Evolutionary conservation across 2,797 vertebrate genomes (phyloP), one percentile per base, ranked within the genome.

Genomic region (Manis javanica): DNA sequence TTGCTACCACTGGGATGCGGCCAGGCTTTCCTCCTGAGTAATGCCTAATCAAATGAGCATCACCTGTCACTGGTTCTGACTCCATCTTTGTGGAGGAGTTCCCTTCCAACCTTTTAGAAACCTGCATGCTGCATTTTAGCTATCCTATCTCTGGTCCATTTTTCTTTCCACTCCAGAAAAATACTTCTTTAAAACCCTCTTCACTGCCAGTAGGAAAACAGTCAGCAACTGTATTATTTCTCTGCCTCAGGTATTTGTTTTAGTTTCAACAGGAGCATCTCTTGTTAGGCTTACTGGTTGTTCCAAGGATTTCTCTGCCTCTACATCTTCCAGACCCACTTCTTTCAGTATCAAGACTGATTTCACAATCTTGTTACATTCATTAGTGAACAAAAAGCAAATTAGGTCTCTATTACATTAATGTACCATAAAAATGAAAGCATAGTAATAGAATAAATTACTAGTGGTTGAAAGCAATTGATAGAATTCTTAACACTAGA

Each of bases 371-470:
- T 77, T 77, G 8, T 63, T 90, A 66, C 29, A 49, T 15, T 91
- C 51, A 61, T 46, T 90, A 53, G 2, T 46, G n/a, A 87, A 64
- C 29, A 87, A 72, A 94, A 92, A n/a, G 46, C 94, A 83, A 94
- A 90, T 72, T 26, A 77, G 31, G 46, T 69, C 74, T 89, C 61
- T 24, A 26, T 68, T 53, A 68, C 11, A 74, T 93, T 78, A 81
- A 74, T 37, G 11, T 29, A 39, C 81, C 34, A 6, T 64, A 81
- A 90, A 82, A 61, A 37, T 81, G 31, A 96, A 92, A 81, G 31
- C 39, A 55, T 79, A 87, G 51, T 92, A 49, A 77, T 71, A 75
- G 9, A 59, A 92, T 69, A 74, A 82, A 69, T 66, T 55, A 64
- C 9, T 19, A 78, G 71, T 18, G 68, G 31, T 57, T 87, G 64